phyloP scores from a whole-genome alignment of 2,797 vertebrate genomes.

The Sarcoramphus papa region DNA sequence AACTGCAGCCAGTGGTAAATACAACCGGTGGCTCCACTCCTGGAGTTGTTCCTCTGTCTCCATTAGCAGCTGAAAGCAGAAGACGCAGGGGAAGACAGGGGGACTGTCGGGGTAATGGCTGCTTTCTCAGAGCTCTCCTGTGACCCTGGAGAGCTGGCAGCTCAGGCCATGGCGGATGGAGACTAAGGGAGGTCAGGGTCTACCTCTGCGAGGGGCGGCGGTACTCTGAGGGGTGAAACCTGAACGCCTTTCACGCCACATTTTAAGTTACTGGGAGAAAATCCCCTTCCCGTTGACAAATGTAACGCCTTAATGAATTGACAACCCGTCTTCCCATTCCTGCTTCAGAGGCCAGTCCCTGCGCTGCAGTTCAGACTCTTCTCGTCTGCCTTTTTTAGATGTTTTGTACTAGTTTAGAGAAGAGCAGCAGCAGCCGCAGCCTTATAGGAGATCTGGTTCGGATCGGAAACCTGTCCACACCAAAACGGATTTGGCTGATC shows the following conservation, averaged over 20 bases:
- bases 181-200: too few species aligned
- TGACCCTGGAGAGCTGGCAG: background rate
- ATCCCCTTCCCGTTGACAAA: background rate
- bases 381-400: background rate
- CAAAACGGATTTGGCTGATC: background rate
- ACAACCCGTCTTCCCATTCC: background rate
- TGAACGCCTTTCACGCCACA: background rate
- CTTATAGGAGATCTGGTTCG: background rate
- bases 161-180: background rate
- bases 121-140: background rate
- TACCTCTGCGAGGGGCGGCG: fast-evolving
- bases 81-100: background rate
- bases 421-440: background rate
- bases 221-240: background rate
- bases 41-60: background rate
- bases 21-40: background rate
- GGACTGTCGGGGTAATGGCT: background rate
- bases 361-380: background rate
- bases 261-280: background rate
- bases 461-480: background rate
- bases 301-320: background rate
- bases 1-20: background rate
- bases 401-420: background rate
- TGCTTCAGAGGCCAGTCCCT: background rate
- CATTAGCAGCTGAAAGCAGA: background rate